Conservation (phyloP, 2,113 vertebrate species). For the Eubucco bourcierii region DNA sequence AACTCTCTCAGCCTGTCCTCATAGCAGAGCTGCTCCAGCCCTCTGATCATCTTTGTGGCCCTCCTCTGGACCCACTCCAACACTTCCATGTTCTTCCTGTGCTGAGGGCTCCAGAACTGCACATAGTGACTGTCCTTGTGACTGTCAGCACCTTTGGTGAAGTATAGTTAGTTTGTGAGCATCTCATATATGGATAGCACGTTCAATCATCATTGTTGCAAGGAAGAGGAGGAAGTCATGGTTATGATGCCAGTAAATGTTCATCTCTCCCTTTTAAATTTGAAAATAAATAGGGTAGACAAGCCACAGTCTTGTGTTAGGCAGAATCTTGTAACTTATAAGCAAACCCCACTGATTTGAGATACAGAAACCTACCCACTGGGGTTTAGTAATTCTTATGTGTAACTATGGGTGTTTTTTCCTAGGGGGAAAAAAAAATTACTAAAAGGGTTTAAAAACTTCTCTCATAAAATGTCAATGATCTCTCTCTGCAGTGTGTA, state of each 20-base stretch:
- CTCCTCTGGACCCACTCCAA: no score
- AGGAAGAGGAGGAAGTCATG: background rate
- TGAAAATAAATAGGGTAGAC: background rate
- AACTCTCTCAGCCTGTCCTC: no score
- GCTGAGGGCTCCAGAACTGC: no score
- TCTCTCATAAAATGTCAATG: background rate
- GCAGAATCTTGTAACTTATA: background rate
- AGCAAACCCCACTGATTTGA: background rate
- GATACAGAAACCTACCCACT: background rate
- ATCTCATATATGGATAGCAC: background rate
- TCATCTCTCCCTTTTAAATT: background rate
- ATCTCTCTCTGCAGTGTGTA: background rate
- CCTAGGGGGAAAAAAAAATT: background rate
- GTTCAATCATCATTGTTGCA: background rate
- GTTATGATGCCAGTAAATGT: background rate
- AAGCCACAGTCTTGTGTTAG: background rate
- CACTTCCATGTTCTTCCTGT: no score
- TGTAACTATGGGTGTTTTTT: background rate
- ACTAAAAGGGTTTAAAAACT: background rate
- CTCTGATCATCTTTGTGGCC: no score
- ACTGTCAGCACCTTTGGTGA: background rate
- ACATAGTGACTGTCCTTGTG: no score
- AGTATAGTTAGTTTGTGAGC: background rate
- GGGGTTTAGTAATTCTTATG: background rate
- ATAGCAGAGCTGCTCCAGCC: no score